Percentiles rank a stretch among this genome's conserved stretches.
Conservation (phyloP, 1,140 invertebrate genomes). For the Trichogramma pretiosum region DNA sequence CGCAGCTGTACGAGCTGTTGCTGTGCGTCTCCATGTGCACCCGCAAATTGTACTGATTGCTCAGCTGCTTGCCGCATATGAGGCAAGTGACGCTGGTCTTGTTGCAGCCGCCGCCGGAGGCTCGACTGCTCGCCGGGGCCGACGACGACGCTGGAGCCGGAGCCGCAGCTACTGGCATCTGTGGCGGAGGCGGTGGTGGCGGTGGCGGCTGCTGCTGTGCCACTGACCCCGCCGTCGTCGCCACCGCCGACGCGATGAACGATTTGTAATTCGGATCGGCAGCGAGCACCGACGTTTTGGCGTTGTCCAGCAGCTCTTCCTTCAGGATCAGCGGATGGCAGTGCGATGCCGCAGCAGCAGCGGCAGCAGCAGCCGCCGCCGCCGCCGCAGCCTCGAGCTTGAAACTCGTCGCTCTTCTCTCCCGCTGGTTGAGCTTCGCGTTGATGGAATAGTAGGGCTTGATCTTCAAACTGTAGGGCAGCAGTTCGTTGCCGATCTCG, state of each 20-base stretch:
- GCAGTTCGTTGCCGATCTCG: no score
- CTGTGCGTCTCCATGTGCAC: conserved; percentile 85
- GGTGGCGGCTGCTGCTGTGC: conserved; percentile 36
- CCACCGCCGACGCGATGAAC: conserved; percentile 23
- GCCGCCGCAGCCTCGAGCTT: conserved; percentile 15
- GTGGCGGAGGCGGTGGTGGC: conserved; percentile 61
- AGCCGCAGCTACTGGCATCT: conserved; percentile 77
- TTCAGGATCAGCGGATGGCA: conserved; percentile 6
- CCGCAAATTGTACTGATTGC: conserved; percentile 81
- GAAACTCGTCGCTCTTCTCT: conserved; percentile 29
- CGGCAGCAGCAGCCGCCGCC: no score
- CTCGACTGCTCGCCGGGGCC: conserved; percentile 9
- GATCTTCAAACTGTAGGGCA: conserved; percentile 40
- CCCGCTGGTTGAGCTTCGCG: conserved; percentile 38
- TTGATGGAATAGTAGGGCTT: conserved; percentile 44
- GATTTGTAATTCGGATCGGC: conserved; percentile 35
- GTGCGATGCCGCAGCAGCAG: no score
- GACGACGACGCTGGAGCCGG: not conserved
- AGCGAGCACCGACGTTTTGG: conserved; percentile 29
- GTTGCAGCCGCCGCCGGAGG: conserved; percentile 33
- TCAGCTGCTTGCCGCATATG: conserved; percentile 76
- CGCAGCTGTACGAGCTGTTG: conserved; percentile 70
- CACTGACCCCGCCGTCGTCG: conserved; percentile 9
- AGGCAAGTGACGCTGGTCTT: conserved; percentile 64
- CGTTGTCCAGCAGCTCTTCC: conserved; percentile 28